phyloP scores from a whole-genome alignment of 37 sponge, comb jelly and placozoan genomes.

The Aplysina aerophoba region DNA sequence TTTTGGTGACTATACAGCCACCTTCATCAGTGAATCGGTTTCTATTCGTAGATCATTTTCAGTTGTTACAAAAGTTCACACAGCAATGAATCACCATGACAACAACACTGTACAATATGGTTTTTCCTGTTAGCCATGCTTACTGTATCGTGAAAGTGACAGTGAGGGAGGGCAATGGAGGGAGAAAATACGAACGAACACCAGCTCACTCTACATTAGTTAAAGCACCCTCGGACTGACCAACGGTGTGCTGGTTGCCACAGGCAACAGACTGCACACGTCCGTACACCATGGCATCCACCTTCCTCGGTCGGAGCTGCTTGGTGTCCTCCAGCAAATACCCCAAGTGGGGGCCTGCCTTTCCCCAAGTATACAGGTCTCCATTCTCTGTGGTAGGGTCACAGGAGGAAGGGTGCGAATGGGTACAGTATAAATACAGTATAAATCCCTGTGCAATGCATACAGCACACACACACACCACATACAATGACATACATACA shows the following conservation, averaged over 20 bases:
- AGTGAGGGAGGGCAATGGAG: no score
- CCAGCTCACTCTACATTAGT: no score
- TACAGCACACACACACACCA: background rate
- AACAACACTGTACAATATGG: no score
- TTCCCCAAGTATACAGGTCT: constrained; percentile 93
- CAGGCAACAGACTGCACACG: constrained; percentile 63
- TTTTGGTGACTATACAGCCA: no score
- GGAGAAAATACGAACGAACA: no score
- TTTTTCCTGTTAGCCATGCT: no score
- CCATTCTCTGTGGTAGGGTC: constrained; percentile 64
- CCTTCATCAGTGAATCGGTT: no score
- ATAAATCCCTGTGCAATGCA: background rate
- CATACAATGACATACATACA: no score
- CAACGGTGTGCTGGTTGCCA: constrained; percentile 68
- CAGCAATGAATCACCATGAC: no score
- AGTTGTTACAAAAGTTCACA: no score
- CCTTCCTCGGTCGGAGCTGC: constrained; percentile 61
- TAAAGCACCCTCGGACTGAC: constrained; percentile 9
- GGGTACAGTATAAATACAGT: background rate
- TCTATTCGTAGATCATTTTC: no score
- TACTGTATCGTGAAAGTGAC: no score
- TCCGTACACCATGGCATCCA: constrained; percentile 35
- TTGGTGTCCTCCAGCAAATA: constrained; percentile 59
- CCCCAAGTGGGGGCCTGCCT: constrained; percentile 68
- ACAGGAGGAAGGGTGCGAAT: background rate